Conservation (phyloP, 2,888 invertebrate species). For the Schrankia costaestrigalis region DNA sequence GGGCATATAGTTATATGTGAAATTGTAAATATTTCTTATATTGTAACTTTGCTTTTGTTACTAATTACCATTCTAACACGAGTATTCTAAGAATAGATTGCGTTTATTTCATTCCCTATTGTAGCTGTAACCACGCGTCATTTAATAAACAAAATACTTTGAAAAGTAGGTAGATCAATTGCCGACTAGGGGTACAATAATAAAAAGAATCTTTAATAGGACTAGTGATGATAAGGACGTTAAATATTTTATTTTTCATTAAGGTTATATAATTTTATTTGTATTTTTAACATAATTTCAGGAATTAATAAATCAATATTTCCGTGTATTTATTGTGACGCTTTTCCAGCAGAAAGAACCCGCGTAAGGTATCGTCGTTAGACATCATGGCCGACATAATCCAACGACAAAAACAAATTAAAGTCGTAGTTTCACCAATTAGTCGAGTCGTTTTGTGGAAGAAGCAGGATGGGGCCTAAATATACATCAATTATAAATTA, state of each 20-base stretch:
- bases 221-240: no score
- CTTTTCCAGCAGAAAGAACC: constrained; percentile 61
- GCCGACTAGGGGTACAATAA: no score
- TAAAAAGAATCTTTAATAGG: no score
- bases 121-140: constrained; percentile 14
- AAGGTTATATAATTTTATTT: constrained; percentile 15
- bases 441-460: constrained; percentile 27
- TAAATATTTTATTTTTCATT: no score
- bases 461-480: constrained; percentile 33
- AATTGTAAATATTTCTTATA: constrained; percentile 30
- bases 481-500: constrained; percentile 35
- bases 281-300: constrained; percentile 49
- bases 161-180: no score
- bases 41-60: constrained; percentile 15
- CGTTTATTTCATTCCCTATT: constrained; percentile 10
- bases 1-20: constrained; percentile 25
- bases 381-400: constrained; percentile 34
- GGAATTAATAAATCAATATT: constrained; percentile 37
- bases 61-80: constrained; percentile 16
- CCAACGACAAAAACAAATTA: constrained; percentile 34
- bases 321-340: constrained; percentile 45
- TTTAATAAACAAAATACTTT: no score
- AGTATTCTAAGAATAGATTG: constrained; percentile 4
- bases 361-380: constrained; percentile 42
- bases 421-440: constrained; percentile 28